Conservation (phyloP, 2,888 invertebrate species). For the Chironomus tentans region DNA sequence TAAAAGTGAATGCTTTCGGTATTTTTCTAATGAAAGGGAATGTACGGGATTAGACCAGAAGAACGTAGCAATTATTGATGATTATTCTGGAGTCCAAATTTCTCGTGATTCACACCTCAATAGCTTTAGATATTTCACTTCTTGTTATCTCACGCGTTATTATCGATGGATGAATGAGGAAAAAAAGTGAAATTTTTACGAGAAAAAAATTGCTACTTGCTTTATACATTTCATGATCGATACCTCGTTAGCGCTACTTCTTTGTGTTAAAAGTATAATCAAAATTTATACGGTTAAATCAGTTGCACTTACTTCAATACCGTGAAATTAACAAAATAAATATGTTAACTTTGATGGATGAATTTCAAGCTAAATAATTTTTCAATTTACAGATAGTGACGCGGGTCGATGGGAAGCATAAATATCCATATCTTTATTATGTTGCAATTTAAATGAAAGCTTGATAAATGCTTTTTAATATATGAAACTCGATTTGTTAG, state of each 20-base stretch:
- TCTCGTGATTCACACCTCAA: too few species aligned
- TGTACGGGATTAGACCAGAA: background rate
- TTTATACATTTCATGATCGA: background rate
- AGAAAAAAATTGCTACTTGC: background rate
- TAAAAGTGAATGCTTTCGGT: too few species aligned
- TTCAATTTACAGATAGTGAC: background rate
- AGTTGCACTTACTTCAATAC: background rate
- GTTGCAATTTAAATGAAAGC: background rate
- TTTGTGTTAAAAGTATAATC: conserved; percentile 1
- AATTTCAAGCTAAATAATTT: background rate
- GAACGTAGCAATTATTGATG: background rate
- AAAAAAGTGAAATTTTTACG: conserved; percentile 10
- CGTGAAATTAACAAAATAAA: conserved; percentile 20
- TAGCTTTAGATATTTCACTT: background rate
- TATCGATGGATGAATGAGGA: background rate
- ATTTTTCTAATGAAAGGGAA: too few species aligned
- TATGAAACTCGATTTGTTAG: background rate
- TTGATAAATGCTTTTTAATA: background rate
- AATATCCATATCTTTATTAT: too few species aligned
- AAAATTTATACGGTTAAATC: background rate
- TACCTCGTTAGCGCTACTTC: conserved; percentile 11
- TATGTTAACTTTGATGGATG: background rate
- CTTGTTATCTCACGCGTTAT: background rate
- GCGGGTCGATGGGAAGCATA: background rate
- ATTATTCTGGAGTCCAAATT: background rate